Conservation (phyloP, 2,888 invertebrate species). For the Cheilosia impressa region DNA sequence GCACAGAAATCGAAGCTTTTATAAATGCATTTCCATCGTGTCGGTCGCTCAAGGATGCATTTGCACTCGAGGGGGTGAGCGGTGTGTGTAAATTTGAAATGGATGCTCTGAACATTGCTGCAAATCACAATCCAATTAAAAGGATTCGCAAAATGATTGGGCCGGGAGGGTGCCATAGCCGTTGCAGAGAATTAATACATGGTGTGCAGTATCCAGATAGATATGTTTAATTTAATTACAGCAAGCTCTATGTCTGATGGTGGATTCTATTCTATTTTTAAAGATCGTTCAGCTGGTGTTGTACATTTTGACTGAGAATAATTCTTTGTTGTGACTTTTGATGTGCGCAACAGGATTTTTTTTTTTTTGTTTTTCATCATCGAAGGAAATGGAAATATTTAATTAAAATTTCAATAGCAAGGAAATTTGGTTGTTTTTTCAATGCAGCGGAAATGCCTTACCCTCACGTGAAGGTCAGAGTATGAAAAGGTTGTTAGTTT, state of each 20-base stretch:
- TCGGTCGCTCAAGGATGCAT: constrained; percentile 39
- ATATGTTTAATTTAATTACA: constrained; percentile 36
- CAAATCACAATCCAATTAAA: constrained; percentile 58
- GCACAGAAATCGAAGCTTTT: constrained; percentile 44
- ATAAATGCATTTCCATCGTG: constrained; percentile 57
- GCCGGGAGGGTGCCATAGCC: background rate
- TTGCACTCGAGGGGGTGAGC: background rate
- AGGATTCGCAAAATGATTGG: constrained; percentile 41
- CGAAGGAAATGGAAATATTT: constrained; percentile 12
- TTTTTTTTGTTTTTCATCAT: background rate
- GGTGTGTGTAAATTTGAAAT: background rate
- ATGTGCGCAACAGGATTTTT: constrained; percentile 21
- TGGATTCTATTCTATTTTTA: constrained; percentile 43
- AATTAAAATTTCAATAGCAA: constrained; percentile 36
- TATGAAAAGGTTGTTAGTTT: too few relatives aligned
- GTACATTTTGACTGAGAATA: constrained; percentile 15
- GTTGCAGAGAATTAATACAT: constrained; percentile 38
- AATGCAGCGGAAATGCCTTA: too few relatives aligned
- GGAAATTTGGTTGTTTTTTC: background rate
- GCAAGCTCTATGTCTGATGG: constrained; percentile 4
- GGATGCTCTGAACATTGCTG: constrained; percentile 14
- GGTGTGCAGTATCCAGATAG: constrained; percentile 18
- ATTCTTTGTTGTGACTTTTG: constrained; percentile 43
- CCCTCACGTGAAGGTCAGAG: too few relatives aligned
- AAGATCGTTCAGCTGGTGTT: constrained; percentile 36